Percentiles rank a stretch among this genome's conserved stretches.
Evolutionary conservation across 2,797 vertebrate genomes (phyloP).

Genomic region (Myiothlypis coronata): DNA sequence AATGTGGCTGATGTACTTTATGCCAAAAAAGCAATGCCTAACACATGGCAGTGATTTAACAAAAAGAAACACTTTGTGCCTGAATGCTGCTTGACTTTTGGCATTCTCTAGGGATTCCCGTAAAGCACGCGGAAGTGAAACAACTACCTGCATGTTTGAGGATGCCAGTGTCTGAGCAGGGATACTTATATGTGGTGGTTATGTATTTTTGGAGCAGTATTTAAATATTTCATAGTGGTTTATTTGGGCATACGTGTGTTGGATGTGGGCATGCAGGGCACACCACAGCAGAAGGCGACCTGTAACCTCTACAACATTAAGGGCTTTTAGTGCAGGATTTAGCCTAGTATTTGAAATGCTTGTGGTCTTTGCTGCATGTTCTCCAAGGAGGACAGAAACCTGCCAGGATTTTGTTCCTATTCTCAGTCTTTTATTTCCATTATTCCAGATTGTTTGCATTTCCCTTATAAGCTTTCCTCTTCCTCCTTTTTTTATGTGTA

Average conservation of each 20-base stretch:
- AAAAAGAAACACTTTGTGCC: background rate
- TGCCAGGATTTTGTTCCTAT: background rate
- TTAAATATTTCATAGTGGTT: slow-evolving; percentile 34
- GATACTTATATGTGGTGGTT: background rate
- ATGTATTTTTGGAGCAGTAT: background rate
- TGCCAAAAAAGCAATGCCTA: background rate
- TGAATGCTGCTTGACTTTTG: background rate
- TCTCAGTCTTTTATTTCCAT: background rate
- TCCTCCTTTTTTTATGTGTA: background rate
- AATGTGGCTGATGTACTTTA: background rate
- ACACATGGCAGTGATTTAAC: background rate
- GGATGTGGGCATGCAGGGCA: background rate
- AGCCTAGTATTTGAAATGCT: background rate
- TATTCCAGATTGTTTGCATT: background rate
- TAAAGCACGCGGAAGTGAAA: background rate
- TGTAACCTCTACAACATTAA: background rate
- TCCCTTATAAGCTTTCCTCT: background rate
- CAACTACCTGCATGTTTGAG: background rate
- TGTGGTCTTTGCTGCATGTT: background rate
- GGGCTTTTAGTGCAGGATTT: slow-evolving; percentile 13
- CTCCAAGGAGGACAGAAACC: background rate
- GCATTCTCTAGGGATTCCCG: background rate
- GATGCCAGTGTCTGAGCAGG: background rate
- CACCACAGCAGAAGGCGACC: background rate
- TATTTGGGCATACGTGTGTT: background rate